Base-by-base conservation (phyloP, 1,140 invertebrate genomes). In the Bombus terrestris region DNA sequence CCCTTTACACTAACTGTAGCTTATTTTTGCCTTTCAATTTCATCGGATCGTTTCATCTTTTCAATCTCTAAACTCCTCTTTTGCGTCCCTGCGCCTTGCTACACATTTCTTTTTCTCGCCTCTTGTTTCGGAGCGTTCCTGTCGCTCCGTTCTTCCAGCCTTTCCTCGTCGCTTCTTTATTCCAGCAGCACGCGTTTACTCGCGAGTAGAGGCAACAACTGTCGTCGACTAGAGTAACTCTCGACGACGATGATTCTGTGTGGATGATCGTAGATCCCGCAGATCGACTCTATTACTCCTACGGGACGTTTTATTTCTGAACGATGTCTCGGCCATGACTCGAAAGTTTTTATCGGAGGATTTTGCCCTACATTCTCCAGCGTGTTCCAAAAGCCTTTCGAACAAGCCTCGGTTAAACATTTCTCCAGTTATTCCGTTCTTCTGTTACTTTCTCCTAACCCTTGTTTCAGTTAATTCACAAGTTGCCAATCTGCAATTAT, bases 311-410 rank as follows among this genome's bases (percentile, higher is more conserved):
- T 92, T 90, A 91, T 85, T 88, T 86, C 89, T 89, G 89, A 91
- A 91, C 88, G 88, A 92, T 90, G 89, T 86, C 86, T 86, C 80
- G 88, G 87, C 35, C 91, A 92, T 88, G 91, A 92, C 90, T 89
- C 81, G 88, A 83, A 87, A 90, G 75, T 85, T 72, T 81, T 92
- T 91, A 91, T 87, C 83, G 77, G 59, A 39, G 35, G 57, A 90
- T 86, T 85, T 83, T 59, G 62, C 32, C 39, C 39, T 28, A 35
- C 74, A 22, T 18, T 41, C 41, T 32, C 32, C 53, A 32, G 25
- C 79, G 39, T 74, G 35, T 12, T 10, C 37, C 15, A n/a, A n/a
- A 22, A 37, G 9, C 6, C 41, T 57, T 13, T 9, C 12, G 25
- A 9, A 59, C 25, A 32, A 10, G 1, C 1, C 32, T 32, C 62